phyloP scores from a whole-genome alignment of 2,797 vertebrate genomes.

The Pteropus rufus region DNA sequence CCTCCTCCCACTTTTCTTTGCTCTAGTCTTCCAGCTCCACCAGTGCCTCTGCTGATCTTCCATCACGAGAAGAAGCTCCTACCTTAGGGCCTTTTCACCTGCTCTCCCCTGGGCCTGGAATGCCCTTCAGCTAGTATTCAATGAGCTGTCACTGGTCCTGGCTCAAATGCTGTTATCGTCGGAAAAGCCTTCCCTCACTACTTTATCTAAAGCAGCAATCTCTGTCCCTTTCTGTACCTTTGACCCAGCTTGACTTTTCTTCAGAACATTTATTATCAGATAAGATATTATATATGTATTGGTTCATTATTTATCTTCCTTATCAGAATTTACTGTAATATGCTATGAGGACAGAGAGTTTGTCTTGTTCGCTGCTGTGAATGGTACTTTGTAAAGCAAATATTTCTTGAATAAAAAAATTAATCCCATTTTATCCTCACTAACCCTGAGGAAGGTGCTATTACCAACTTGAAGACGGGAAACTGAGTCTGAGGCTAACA shows the following conservation, averaged over 20 bases:
- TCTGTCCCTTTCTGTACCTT: not conserved
- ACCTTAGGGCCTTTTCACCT: not conserved
- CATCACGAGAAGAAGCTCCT: not conserved
- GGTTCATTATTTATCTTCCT: not conserved
- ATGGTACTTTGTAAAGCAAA: not conserved
- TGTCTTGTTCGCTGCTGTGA: not conserved
- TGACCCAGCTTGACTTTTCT: not conserved
- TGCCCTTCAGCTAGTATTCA: not conserved
- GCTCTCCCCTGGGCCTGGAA: not conserved
- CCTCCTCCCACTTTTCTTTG: not conserved
- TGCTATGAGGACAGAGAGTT: not conserved
- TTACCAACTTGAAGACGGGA: not conserved
- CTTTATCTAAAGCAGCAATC: slow-evolving; percentile 2
- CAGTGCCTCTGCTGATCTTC: not conserved
- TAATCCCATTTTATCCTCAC: slow-evolving; percentile 25
- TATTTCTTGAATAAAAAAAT: not conserved
- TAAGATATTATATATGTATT: not conserved
- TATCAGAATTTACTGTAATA: not conserved
- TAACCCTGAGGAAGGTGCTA: not conserved
- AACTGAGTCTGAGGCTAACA: not conserved
- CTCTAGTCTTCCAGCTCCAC: not conserved
- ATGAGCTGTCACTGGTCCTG: not conserved
- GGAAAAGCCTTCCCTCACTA: not conserved
- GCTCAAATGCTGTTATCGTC: not conserved
- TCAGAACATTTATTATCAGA: not conserved